Conservation (phyloP, 2,888 invertebrate genomes). For the Dryomyza anilis region DNA sequence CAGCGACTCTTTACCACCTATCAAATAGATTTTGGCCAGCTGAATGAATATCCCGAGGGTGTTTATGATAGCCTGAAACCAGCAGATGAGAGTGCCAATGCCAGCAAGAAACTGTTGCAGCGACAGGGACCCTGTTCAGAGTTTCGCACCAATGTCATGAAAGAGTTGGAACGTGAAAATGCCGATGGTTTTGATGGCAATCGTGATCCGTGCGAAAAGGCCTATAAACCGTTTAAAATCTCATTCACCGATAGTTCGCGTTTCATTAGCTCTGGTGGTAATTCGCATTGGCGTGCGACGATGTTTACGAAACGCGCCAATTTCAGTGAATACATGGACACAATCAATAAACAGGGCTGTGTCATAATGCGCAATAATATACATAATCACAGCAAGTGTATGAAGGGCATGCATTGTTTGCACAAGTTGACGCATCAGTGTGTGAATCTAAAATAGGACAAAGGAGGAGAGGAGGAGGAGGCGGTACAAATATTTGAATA, state of each 20-base stretch:
- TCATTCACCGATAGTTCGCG: slow-evolving; percentile 47
- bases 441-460: slow-evolving; percentile 36
- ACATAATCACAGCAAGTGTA: slow-evolving; percentile 55
- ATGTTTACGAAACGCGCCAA: slow-evolving; percentile 42
- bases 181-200: slow-evolving; percentile 31
- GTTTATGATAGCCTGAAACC: slow-evolving; percentile 49
- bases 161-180: slow-evolving; percentile 44
- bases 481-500: neutral
- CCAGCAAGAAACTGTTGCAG: slow-evolving; percentile 41
- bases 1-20: slow-evolving; percentile 67
- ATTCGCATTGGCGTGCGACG: slow-evolving; percentile 51
- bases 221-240: slow-evolving; percentile 52
- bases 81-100: slow-evolving; percentile 41
- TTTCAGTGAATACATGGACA: slow-evolving; percentile 58
- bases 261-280: slow-evolving; percentile 47
- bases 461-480: no score
- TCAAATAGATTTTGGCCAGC: slow-evolving; percentile 64
- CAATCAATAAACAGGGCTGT: slow-evolving; percentile 56
- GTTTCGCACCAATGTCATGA: slow-evolving; percentile 49
- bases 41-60: slow-evolving; percentile 55
- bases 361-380: slow-evolving; percentile 54
- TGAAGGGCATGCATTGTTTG: slow-evolving; percentile 48
- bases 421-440: slow-evolving; percentile 49
- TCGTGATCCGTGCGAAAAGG: slow-evolving; percentile 44
- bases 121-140: slow-evolving; percentile 47